Base-by-base conservation (phyloP, 2,797 vertebrate species). In the Distichodus sexfasciatus region DNA sequence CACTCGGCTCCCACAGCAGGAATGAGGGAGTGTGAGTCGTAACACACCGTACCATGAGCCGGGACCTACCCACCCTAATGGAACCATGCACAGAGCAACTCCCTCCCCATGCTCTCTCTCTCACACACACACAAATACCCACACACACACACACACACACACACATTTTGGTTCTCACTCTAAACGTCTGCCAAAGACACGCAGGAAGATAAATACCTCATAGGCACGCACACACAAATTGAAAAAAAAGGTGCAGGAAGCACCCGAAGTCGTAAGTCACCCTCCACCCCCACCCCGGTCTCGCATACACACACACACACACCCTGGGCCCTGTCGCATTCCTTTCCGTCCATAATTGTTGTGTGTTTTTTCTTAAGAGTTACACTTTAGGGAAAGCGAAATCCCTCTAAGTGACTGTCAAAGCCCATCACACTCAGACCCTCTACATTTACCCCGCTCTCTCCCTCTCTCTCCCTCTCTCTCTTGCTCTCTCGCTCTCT, bases 31-130 rank as follows among this genome's bases (percentile, higher is more conserved):
- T 92, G 89, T 79, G 82, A 91, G 88, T 84, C 88, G 95, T 96
- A 96, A 95, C 95, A 95, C 87, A 90, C 94, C 87, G 96, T 97
- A 96, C 96, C 95, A 96, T 93, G 93, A 95, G 91, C 92, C 84
- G 84, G 91, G 89, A 89, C 89, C 89, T 91, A 93, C 90, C 90
- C 86, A 89, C 84, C n/a, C n/a, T n/a, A n/a, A n/a, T 92, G 90
- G 90, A 87, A 85, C 80, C 82, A 83, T 87, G 87, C 88, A 87
- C 90, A 87, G 86, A 88, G 90, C 86, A 87, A 88, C 89, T 90
- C 88, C 85, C 89, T 91, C 88, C 89, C 82, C 63, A 82, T 87
- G 86, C 63, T 71, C 87, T 55, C 50, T 48, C 24, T 51, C 47
- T 50, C 59, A 65, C 38, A 47, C 38, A 51, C 66, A 66, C 69